Conservation (phyloP, 30 jellyfish, hydroid and myxozoan species). For the Hydractinia symbiolongicarpus region DNA sequence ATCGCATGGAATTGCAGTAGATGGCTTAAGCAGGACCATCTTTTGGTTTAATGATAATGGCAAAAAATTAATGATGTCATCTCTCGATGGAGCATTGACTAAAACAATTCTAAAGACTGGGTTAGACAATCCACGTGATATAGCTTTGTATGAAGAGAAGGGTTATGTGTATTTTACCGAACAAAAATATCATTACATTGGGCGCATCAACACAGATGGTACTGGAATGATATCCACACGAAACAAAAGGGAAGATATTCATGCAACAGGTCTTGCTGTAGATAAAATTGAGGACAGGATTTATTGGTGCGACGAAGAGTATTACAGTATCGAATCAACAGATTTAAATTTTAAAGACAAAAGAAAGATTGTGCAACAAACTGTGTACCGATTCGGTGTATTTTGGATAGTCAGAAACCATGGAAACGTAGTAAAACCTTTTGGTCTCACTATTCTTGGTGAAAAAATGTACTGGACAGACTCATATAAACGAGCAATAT, state of each 20-base stretch:
- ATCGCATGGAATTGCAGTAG: conserved; percentile 30
- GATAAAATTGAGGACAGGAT: conserved; percentile 51
- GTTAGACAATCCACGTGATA: conserved; percentile 56
- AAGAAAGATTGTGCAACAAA: conserved; percentile 30
- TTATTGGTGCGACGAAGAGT: conserved; percentile 74
- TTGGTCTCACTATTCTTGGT: conserved; percentile 24
- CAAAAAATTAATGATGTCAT: conserved; percentile 22
- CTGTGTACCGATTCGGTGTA: not conserved
- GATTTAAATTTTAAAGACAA: conserved; percentile 48
- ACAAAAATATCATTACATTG: not conserved
- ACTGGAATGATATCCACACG: conserved; percentile 40
- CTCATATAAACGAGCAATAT: conserved; percentile 26
- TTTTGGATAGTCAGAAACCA: conserved; percentile 14
- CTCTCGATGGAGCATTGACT: conserved; percentile 7
- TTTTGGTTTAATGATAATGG: conserved; percentile 12
- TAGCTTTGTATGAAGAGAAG: conserved; percentile 51
- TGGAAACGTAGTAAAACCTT: conserved; percentile 32
- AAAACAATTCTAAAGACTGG: conserved; percentile 32
- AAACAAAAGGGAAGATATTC: conserved; percentile 33
- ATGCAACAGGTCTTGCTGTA: conserved; percentile 67
- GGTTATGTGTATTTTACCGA: conserved; percentile 52
- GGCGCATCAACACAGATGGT: conserved; percentile 33
- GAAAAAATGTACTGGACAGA: conserved; percentile 35
- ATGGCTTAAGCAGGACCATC: conserved; percentile 4
- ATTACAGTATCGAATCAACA: conserved; percentile 57